These are phyloP conservation scores for Leistus spinibarbis DNA, from an alignment of 2,888 invertebrate genomes.

Conservation along the genomic window DNA sequence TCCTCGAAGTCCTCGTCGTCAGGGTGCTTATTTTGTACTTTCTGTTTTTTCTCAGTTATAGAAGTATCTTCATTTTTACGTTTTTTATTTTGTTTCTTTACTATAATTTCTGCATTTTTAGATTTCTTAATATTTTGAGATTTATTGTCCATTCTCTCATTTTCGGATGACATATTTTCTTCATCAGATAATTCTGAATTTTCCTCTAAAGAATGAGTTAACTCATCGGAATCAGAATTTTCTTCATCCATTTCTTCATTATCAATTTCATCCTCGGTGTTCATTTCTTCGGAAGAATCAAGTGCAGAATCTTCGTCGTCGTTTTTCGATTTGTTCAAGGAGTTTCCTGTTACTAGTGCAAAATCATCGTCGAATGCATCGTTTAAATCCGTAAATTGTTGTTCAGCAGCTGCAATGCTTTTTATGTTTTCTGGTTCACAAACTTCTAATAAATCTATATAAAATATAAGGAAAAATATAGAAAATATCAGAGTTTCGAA, in stretches of 20 bases:
- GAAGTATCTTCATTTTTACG: slow-evolving; percentile 37
- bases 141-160: slow-evolving; percentile 17
- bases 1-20: slow-evolving; percentile 40
- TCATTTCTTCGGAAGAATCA: slow-evolving; percentile 42
- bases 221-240: slow-evolving; percentile 32
- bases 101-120: slow-evolving; percentile 17
- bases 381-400: slow-evolving; percentile 63
- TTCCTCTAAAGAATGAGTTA: no score
- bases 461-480: background rate
- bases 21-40: slow-evolving; percentile 37
- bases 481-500: background rate
- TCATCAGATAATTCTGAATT: slow-evolving; percentile 37
- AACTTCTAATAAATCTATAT: slow-evolving; percentile 71
- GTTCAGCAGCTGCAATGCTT: slow-evolving; percentile 65
- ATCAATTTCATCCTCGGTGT: slow-evolving; percentile 42
- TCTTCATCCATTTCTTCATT: slow-evolving; percentile 39
- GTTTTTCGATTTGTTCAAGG: background rate
- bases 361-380: slow-evolving; percentile 70
- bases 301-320: slow-evolving; percentile 7
- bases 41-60: slow-evolving; percentile 1
- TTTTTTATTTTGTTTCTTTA: slow-evolving; percentile 36
- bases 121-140: background rate
- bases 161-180: slow-evolving; percentile 37
- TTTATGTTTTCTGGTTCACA: slow-evolving; percentile 72
- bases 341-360: slow-evolving; percentile 60